Percentiles rank a stretch among this genome's conserved stretches.
Conservation (phyloP, 2,888 invertebrate species). For the Agonopterix alstromeriana region DNA sequence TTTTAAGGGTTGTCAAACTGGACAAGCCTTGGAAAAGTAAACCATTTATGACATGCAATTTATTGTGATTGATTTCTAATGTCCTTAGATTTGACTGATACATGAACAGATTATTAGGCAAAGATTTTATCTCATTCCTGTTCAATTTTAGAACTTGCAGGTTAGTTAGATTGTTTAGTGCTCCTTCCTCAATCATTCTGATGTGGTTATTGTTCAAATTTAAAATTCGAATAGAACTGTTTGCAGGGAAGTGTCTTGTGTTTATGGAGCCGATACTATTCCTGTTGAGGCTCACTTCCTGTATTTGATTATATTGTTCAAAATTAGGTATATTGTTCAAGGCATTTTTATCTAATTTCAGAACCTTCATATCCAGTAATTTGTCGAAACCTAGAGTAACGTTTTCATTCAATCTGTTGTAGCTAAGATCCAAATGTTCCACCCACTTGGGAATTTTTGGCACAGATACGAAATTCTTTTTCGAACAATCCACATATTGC, state of each 20-base stretch:
- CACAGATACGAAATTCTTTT: constrained; percentile 81
- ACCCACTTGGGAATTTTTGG: constrained; percentile 88
- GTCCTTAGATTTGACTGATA: constrained; percentile 81
- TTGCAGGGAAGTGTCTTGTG: constrained; percentile 76
- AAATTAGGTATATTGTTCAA: constrained; percentile 76
- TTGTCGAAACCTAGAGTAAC: constrained; percentile 50
- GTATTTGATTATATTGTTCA: constrained; percentile 65
- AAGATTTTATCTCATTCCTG: constrained; percentile 82
- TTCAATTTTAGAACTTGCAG: constrained; percentile 87
- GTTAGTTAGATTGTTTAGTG: constrained; percentile 83
- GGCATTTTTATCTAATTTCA: constrained; percentile 76
- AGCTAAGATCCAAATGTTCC: constrained; percentile 81
- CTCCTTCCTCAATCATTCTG: constrained; percentile 80
- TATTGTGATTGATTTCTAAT: constrained; percentile 91
- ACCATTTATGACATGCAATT: constrained; percentile 86
- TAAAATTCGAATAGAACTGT: constrained; percentile 61
- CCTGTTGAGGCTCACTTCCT: constrained; percentile 79
- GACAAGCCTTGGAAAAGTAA: constrained; percentile 88
- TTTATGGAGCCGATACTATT: constrained; percentile 78
- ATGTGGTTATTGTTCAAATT: constrained; percentile 81
- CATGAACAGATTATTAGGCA: constrained; percentile 86
- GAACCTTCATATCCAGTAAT: constrained; percentile 44
- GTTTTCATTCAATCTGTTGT: constrained; percentile 62
- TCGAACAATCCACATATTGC: constrained; percentile 85
- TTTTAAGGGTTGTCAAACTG: constrained; percentile 83